These are phyloP conservation scores for Pogona vitticeps DNA, from an alignment of 2,113 vertebrate species.

Conservation along the genomic window DNA sequence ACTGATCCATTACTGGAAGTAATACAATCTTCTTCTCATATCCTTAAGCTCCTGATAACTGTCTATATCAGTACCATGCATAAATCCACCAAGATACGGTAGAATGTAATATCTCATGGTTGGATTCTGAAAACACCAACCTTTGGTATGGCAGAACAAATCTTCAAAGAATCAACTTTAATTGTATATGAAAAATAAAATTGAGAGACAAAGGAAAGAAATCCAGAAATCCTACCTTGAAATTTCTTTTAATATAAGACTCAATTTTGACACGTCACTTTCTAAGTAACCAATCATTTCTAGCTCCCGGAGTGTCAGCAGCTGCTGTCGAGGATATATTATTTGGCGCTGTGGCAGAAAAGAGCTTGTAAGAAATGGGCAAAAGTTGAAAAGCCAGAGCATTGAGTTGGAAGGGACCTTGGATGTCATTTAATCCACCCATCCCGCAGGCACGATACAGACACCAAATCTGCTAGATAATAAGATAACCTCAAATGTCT, in stretches of 20 bases:
- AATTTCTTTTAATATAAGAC: slow-evolving; percentile 86
- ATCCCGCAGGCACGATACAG: neutral
- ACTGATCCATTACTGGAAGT: neutral
- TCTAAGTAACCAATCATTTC: slow-evolving; percentile 89
- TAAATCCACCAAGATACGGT: neutral
- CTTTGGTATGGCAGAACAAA: neutral
- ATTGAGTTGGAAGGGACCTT: neutral
- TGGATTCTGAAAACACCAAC: neutral
- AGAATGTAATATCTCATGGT: neutral
- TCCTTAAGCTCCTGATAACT: neutral
- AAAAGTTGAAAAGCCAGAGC: neutral
- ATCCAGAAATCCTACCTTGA: slow-evolving; percentile 78
- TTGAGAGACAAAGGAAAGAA: neutral
- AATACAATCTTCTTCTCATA: neutral
- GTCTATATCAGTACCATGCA: neutral
- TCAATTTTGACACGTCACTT: slow-evolving; percentile 89
- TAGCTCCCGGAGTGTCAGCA: slow-evolving; percentile 90
- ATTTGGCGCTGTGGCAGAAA: slow-evolving; percentile 86
- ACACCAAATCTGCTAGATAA: neutral
- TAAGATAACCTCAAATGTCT: neutral
- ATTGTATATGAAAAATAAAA: neutral
- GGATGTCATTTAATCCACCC: neutral
- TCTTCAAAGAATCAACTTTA: no score
- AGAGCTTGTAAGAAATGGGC: neutral
- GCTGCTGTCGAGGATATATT: slow-evolving; percentile 92